phyloP scores from a whole-genome alignment of 2,888 invertebrate genomes.

The Eumerus sabulonum region DNA sequence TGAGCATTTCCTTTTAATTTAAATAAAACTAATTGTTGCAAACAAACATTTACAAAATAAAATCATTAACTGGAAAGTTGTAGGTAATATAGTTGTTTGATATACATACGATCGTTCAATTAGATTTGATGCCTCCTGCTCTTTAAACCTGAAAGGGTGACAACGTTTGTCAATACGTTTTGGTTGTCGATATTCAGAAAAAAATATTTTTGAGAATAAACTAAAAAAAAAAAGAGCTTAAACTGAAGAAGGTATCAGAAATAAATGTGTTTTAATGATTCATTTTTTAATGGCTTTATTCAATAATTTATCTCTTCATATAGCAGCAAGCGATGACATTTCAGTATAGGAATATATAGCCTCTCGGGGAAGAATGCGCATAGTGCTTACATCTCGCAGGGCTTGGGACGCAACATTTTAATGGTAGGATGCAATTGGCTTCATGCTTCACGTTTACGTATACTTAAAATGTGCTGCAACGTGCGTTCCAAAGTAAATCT shows the following conservation, averaged over 20 bases:
- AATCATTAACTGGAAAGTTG: slow-evolving; percentile 29
- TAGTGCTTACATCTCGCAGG: too few species aligned
- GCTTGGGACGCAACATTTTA: too few species aligned
- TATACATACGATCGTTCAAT: slow-evolving; percentile 80
- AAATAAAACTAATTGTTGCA: too few species aligned
- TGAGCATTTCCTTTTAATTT: slow-evolving; percentile 19
- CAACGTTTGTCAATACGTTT: slow-evolving; percentile 66
- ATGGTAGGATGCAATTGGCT: too few species aligned
- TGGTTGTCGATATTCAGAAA: slow-evolving; percentile 40
- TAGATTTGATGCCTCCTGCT: slow-evolving; percentile 79
- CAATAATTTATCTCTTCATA: slow-evolving; percentile 12
- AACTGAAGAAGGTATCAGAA: too few species aligned
- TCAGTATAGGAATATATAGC: too few species aligned
- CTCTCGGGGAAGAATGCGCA: too few species aligned
- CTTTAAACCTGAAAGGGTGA: slow-evolving; percentile 79
- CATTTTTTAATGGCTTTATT: neutral
- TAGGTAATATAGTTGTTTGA: slow-evolving; percentile 29
- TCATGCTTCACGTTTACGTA: too few species aligned
- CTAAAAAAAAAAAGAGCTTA: too few species aligned
- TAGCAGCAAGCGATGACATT: neutral
- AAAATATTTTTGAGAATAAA: too few species aligned
- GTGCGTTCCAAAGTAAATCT: too few species aligned
- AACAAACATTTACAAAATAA: slow-evolving; percentile 39
- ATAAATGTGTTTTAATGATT: neutral
- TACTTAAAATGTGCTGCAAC: too few species aligned